Base-by-base conservation (phyloP, 2,888 invertebrate species). In the Papilio demoleus region DNA sequence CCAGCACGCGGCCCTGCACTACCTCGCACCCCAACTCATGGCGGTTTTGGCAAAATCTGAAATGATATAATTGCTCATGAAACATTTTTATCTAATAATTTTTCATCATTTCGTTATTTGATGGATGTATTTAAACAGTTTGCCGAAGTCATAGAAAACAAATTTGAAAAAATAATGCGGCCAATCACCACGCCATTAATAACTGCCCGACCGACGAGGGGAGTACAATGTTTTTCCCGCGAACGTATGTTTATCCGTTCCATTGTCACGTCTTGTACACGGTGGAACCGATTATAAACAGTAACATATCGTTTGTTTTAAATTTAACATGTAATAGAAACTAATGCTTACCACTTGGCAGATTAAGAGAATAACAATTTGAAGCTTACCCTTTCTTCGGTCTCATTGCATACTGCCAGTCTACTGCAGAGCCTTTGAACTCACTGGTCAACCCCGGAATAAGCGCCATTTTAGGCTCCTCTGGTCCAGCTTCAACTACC, bases 401-500 rank as follows among this genome's bases (percentile, higher is more conserved):
- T 65, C 92, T 77, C 92, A 91, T 92, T 11, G 77, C 72, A 72
- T 85, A 91, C 72, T 88, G 87, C 91, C 92, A 92, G 72, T 92
- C 92, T 4, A 92, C 65, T 6, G 82, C 73, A 0, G 92, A 92
- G 0, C 88, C 91, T 61, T 79, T 85, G 71, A 91, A 91, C 75
- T 92, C 92, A 68, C 86, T 90, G 1, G 92, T 90, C 6, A 92
- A 82, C 0, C 88, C 88, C 8, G 92, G 92, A 24, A 92, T 92
- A 14, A 90, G 71, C 0, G 90, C 82, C 80, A 92, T 86, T 72
- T 90, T 90, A 0, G 92, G 92, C 72, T 91, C 88, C 69, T 88
- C 90, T 4, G 85, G 82, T 1, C 92, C 92, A 1, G 92, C 92
- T 77, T 92, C 92, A 36, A 92, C 70, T 31, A 92, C 70, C 22